These are phyloP conservation scores for Hirundichthys speculiger DNA, from an alignment of 2,113 vertebrate species.

Conservation along the genomic window DNA sequence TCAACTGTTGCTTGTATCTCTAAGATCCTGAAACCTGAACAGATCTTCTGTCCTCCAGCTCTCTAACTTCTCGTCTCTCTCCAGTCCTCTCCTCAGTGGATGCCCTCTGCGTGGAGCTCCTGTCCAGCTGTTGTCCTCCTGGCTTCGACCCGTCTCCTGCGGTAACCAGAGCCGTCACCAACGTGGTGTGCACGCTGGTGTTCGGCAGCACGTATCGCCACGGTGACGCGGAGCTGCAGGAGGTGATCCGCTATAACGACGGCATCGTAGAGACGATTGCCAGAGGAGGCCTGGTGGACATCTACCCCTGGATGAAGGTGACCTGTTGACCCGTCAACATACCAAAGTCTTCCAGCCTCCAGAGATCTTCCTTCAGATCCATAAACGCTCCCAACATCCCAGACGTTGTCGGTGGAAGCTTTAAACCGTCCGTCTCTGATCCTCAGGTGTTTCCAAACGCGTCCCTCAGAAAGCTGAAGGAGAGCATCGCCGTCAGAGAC, in stretches of 20 bases:
- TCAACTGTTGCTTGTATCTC: too few relatives aligned
- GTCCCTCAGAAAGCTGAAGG: constrained; percentile 70
- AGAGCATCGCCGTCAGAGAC: constrained; percentile 77
- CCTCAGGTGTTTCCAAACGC: constrained; percentile 65
- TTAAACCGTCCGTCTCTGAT: not conserved
- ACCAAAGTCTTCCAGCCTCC: too few relatives aligned
- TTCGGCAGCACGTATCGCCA: constrained; percentile 76
- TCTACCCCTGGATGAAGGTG: constrained; percentile 82
- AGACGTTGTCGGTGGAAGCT: too few relatives aligned
- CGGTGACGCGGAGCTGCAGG: constrained; percentile 72
- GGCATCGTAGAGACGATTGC: constrained; percentile 82
- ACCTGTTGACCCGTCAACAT: too few relatives aligned
- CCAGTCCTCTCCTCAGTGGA: constrained; percentile 76
- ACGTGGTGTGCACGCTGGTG: constrained; percentile 81
- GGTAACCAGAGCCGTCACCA: constrained; percentile 78
- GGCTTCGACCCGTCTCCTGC: constrained; percentile 70
- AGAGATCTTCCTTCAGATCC: too few relatives aligned
- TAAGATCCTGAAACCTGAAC: too few relatives aligned
- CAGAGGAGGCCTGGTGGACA: constrained; percentile 77
- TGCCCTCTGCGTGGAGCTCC: constrained; percentile 66
- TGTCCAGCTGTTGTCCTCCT: constrained; percentile 11
- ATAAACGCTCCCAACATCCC: too few relatives aligned
- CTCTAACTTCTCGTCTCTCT: too few relatives aligned
- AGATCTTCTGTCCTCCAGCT: too few relatives aligned
- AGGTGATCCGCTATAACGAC: constrained; percentile 79